These are phyloP conservation scores for Boloria selene DNA, from an alignment of 2,888 invertebrate species.

Conservation along the genomic window DNA sequence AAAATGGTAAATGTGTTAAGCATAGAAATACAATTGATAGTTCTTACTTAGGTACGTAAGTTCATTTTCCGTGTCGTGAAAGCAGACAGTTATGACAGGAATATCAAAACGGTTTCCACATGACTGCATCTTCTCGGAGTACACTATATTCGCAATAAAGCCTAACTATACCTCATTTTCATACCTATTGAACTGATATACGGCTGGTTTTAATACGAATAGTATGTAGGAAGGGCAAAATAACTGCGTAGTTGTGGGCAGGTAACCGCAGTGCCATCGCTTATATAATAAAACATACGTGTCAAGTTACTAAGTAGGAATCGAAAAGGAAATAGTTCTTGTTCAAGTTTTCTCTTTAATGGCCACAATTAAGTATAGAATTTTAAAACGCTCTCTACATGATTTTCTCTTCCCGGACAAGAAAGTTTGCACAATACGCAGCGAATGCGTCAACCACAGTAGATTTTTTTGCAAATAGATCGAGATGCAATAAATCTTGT, in stretches of 20 bases:
- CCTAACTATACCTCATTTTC: constrained; percentile 7
- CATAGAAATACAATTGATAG: constrained; percentile 8
- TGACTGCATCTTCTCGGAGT: constrained; percentile 15
- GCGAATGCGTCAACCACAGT: constrained; percentile 19
- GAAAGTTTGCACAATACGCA: constrained; percentile 28
- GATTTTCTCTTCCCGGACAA: constrained; percentile 43
- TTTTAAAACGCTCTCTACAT: constrained; percentile 37
- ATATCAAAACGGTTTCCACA: constrained; percentile 20
- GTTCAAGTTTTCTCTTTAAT: constrained; percentile 35
- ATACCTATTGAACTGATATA: constrained; percentile 12
- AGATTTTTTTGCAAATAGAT: constrained; percentile 7
- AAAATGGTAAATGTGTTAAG: background rate
- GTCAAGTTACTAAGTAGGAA: constrained; percentile 32
- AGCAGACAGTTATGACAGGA: constrained; percentile 14
- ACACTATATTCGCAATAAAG: background rate
- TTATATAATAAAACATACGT: constrained; percentile 33
- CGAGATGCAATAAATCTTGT: too few relatives aligned
- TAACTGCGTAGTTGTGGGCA: constrained; percentile 20
- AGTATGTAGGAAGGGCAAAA: constrained; percentile 11
- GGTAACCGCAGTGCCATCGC: constrained; percentile 24
- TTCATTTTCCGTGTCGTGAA: constrained; percentile 22
- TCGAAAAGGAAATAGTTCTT: constrained; percentile 36
- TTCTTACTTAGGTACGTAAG: background rate
- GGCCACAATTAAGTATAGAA: constrained; percentile 37
- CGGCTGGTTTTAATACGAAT: constrained; percentile 10